phyloP scores from a whole-genome alignment of 2,888 invertebrate species.

The Charanyca ferruginea region DNA sequence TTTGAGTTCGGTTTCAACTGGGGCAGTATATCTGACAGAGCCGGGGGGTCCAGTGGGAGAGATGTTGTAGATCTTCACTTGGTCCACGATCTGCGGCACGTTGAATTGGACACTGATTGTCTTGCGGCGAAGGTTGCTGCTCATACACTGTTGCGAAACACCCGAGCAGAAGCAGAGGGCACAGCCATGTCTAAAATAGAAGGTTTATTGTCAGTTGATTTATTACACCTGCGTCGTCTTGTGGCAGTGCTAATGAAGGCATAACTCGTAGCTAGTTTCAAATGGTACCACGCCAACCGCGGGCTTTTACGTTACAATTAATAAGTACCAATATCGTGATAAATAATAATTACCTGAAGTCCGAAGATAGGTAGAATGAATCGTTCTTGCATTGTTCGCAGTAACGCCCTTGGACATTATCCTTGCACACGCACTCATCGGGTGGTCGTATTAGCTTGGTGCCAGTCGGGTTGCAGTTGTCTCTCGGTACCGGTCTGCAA shows the following conservation, averaged over 20 bases:
- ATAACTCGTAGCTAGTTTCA: background rate
- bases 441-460: conserved; percentile 86
- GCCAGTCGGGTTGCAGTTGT: conserved; percentile 94
- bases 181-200: conserved; percentile 94
- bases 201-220: background rate
- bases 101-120: conserved; percentile 82
- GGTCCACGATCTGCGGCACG: conserved; percentile 79
- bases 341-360: conserved; percentile 79
- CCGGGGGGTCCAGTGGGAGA: conserved; percentile 70
- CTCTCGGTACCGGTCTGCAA: conserved; percentile 89
- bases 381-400: conserved; percentile 97
- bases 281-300: background rate
- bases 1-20: conserved; percentile 73
- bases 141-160: conserved; percentile 94
- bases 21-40: conserved; percentile 78
- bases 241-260: background rate
- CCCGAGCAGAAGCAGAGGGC: conserved; percentile 99
- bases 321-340: too few species aligned
- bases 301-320: too few species aligned
- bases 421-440: conserved; percentile 86
- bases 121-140: conserved; percentile 94
- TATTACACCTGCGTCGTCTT: background rate
- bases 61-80: conserved; percentile 81
- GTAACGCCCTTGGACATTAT: conserved; percentile 94
- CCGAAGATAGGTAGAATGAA: conserved; percentile 95